Conservation (phyloP, 2,888 invertebrate genomes). For the Papilio gigon region DNA sequence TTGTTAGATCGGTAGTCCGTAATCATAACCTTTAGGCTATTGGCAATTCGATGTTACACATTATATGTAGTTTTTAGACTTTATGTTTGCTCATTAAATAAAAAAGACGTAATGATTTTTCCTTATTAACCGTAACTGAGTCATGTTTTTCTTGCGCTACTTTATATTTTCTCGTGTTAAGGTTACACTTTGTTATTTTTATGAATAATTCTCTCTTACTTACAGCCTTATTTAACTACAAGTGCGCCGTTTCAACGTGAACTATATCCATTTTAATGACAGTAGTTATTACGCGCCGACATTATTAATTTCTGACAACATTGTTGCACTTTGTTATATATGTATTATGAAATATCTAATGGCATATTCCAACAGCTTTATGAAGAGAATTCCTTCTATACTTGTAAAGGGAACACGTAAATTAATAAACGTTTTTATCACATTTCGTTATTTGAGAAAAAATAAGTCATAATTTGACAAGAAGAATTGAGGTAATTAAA, state of each 20-base stretch:
- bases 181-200: constrained; percentile 24
- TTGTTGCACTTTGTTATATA: constrained; percentile 22
- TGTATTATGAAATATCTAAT: constrained; percentile 15
- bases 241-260: constrained; percentile 39
- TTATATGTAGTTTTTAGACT: too few species aligned
- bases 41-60: too few species aligned
- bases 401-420: background rate
- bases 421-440: background rate
- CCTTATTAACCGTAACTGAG: constrained; percentile 3
- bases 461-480: too few species aligned
- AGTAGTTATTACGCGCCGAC: constrained; percentile 66
- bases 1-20: too few species aligned
- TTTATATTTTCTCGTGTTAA: constrained; percentile 6
- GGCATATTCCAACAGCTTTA: background rate
- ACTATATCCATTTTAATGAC: constrained; percentile 62
- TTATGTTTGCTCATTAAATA: too few species aligned
- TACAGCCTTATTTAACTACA: constrained; percentile 17
- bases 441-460: too few species aligned
- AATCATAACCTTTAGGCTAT: too few species aligned
- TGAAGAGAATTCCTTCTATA: background rate
- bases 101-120: background rate
- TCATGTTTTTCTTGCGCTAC: background rate
- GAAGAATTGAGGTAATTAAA: too few species aligned
- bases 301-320: constrained; percentile 35
- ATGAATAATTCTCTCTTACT: constrained; percentile 31